These are phyloP conservation scores for Acestrorhynchus altus DNA, from an alignment of 2,797 vertebrate genomes.

Conservation along the genomic window DNA sequence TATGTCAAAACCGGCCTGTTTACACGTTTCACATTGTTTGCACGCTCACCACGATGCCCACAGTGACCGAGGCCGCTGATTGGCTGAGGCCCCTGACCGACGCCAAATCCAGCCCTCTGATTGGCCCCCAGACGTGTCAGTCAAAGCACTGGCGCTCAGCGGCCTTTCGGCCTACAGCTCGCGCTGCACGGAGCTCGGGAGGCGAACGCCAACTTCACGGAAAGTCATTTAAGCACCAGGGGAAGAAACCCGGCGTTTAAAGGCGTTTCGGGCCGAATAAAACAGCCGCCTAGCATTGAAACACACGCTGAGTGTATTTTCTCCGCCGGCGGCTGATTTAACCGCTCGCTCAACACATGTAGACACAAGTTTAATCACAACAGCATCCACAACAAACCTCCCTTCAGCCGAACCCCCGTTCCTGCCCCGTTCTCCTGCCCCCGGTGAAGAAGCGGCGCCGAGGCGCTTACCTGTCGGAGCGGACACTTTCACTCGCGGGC, in stretches of 20 bases:
- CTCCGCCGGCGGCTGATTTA: not conserved
- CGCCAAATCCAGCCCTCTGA: conserved; percentile 4
- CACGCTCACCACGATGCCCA: conserved; percentile 30
- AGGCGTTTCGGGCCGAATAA: rapidly evolving
- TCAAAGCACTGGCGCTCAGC: conserved; percentile 35
- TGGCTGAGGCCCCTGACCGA: conserved; percentile 36
- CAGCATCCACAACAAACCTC: conserved; percentile 23
- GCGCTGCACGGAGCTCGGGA: conserved; percentile 31
- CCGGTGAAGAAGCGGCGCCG: not conserved
- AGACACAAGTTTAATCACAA: conserved; percentile 51
- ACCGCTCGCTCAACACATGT: conserved; percentile 44
- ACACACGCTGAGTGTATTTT: not conserved
- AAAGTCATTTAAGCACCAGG: conserved; percentile 15
- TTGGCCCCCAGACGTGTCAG: conserved; percentile 40
- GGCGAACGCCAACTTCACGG: conserved; percentile 31
- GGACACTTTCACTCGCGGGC: not conserved
- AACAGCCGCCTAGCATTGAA: no score
- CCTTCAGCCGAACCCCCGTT: not conserved
- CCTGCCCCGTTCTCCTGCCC: not conserved
- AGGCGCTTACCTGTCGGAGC: conserved; percentile 31
- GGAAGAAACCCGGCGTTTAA: not conserved
- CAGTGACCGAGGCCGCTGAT: conserved; percentile 41
- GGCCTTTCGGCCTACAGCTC: conserved; percentile 59
- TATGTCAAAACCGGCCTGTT: conserved; percentile 5
- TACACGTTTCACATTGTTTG: conserved; percentile 56